These are phyloP conservation scores for Paradisaea rubra DNA, from an alignment of 2,113 vertebrate genomes.

Conservation along the genomic window DNA sequence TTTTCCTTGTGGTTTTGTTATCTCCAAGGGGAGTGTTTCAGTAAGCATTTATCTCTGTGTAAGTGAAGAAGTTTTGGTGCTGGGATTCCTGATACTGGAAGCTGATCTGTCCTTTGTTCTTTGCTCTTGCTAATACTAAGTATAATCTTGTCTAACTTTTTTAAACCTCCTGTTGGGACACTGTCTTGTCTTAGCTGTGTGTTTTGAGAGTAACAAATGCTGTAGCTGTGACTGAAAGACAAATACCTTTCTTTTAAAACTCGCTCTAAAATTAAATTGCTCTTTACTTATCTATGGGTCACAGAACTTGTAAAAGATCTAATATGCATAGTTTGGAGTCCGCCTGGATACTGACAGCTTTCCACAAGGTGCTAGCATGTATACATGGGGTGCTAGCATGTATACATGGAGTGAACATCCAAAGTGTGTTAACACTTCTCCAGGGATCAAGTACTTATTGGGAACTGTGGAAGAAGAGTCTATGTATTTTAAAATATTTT, in stretches of 20 bases:
- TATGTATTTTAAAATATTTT: not conserved
- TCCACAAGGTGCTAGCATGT: not conserved
- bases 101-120: not conserved
- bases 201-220: not conserved
- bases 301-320: not conserved
- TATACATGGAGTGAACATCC: not conserved
- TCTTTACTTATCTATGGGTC: not conserved
- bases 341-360: not conserved
- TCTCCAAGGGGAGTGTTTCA: not conserved
- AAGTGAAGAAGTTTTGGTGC: not conserved
- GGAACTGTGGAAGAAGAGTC: not conserved
- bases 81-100: not conserved
- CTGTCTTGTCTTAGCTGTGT: not conserved
- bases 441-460: not conserved
- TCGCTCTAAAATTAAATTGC: not conserved
- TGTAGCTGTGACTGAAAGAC: not conserved
- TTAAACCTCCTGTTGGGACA: not conserved
- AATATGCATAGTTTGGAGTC: accelerated
- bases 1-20: not conserved
- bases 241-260: not conserved
- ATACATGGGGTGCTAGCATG: no score
- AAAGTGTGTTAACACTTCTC: not conserved
- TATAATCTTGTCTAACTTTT: not conserved
- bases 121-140: not conserved
- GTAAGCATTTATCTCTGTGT: not conserved